A percentile compares a stretch with the other conserved stretches of the same genome.
These are phyloP conservation scores for Nothocercus julius DNA, from an alignment of 2,113 vertebrate species.

Conservation along the genomic window DNA sequence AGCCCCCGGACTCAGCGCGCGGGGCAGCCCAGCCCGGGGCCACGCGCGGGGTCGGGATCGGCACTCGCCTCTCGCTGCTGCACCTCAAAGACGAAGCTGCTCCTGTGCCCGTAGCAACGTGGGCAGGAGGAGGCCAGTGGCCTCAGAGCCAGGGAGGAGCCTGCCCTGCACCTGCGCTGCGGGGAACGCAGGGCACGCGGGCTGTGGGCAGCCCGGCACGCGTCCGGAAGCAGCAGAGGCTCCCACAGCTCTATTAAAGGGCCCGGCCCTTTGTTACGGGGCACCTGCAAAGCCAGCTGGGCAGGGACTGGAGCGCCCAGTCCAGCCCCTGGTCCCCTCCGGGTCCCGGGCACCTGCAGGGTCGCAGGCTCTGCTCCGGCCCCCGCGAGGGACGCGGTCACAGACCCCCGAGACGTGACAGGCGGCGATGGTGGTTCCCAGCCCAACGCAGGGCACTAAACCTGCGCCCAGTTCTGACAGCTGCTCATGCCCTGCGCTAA, in stretches of 20 bases:
- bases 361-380: background rate
- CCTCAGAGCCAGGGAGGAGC: background rate
- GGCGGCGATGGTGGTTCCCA: rapidly evolving
- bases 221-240: background rate
- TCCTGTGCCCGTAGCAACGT: background rate
- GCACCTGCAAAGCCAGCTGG: background rate
- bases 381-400: background rate
- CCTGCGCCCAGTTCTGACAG: background rate
- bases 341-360: rapidly evolving
- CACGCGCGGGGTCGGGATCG: background rate
- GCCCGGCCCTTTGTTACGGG: background rate
- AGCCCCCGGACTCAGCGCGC: no score
- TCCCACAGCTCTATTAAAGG: background rate
- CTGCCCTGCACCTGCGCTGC: background rate
- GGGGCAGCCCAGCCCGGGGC: background rate
- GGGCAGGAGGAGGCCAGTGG: background rate
- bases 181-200: background rate
- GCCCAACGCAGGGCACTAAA: rapidly evolving
- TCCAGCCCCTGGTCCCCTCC: background rate
- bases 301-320: background rate
- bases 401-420: background rate
- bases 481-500: background rate
- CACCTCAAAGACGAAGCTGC: slow-evolving; percentile 2
- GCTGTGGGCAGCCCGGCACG: background rate
- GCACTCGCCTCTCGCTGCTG: background rate